Percentiles rank a stretch among this genome's conserved stretches.
Conservation (phyloP, 2,888 invertebrate genomes). For the Hetaerina titia region DNA sequence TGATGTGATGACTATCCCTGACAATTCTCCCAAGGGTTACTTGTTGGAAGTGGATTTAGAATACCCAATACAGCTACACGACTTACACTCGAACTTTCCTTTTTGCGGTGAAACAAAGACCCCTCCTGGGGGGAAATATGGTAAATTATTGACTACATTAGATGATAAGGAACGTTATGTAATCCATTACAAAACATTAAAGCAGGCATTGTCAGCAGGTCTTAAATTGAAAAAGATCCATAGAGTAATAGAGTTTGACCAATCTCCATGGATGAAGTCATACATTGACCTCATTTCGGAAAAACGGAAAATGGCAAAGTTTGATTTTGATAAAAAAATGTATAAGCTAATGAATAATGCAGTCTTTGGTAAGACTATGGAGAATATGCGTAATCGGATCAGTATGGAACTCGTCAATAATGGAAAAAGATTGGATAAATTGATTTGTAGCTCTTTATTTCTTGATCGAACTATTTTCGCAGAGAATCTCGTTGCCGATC, state of each 20-base stretch:
- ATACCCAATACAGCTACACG: slow-evolving; percentile 71
- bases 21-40: slow-evolving; percentile 67
- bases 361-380: slow-evolving; percentile 76
- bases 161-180: neutral
- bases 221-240: slow-evolving; percentile 71
- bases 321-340: slow-evolving; percentile 75
- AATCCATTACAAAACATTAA: neutral
- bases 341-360: slow-evolving; percentile 75
- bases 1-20: neutral
- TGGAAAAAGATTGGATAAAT: slow-evolving; percentile 50
- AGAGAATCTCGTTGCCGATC: slow-evolving; percentile 74
- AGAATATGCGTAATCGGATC: slow-evolving; percentile 75
- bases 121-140: neutral
- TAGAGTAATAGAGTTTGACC: slow-evolving; percentile 71
- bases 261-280: slow-evolving; percentile 71
- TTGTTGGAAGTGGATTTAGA: slow-evolving; percentile 71
- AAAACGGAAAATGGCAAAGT: slow-evolving; percentile 71
- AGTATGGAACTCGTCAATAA: slow-evolving; percentile 73
- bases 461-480: slow-evolving; percentile 73
- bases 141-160: slow-evolving; percentile 54
- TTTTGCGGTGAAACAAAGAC: slow-evolving; percentile 68
- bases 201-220: slow-evolving; percentile 68
- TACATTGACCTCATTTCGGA: slow-evolving; percentile 72
- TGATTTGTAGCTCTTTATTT: slow-evolving; percentile 74
- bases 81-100: slow-evolving; percentile 70